Percentiles rank a stretch among this genome's conserved stretches.
Evolutionary conservation across 2,888 invertebrate genomes (phyloP).

Genomic region (Caradrina kadenii): DNA sequence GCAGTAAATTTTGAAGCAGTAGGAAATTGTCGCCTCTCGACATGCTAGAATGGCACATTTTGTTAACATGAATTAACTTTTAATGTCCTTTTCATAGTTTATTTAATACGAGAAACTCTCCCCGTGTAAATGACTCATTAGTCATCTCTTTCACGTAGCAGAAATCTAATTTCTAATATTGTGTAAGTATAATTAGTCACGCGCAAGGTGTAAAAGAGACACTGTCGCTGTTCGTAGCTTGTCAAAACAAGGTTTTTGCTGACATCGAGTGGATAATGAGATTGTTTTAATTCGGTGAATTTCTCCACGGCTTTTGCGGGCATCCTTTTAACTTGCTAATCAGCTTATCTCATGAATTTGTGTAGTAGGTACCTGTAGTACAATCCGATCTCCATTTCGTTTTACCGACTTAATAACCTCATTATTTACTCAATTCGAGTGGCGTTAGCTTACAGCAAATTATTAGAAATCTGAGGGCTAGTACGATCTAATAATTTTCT

Average conservation of each 20-base stretch:
- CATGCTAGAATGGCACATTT: background rate
- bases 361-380: conserved; percentile 56
- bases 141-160: conserved; percentile 22
- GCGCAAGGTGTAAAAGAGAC: conserved; percentile 21
- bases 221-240: conserved; percentile 58
- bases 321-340: conserved; percentile 84
- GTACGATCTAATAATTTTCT: conserved; percentile 1
- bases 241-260: conserved; percentile 69
- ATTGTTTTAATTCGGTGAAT: conserved; percentile 82
- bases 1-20: background rate
- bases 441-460: background rate
- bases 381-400: conserved; percentile 69
- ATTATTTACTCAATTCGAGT: conserved; percentile 33
- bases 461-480: background rate
- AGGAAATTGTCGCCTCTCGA: background rate
- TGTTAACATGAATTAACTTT: background rate
- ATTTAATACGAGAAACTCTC: background rate
- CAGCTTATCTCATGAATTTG: conserved; percentile 82
- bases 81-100: background rate
- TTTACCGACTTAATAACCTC: conserved; percentile 16
- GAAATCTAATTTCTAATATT: conserved; percentile 30
- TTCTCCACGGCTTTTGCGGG: conserved; percentile 72
- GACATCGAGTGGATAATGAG: conserved; percentile 77
- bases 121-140: background rate
- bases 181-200: conserved; percentile 36